Evolutionary conservation across 2,888 invertebrate species (phyloP).

Genomic region (Hedya salicella): DNA sequence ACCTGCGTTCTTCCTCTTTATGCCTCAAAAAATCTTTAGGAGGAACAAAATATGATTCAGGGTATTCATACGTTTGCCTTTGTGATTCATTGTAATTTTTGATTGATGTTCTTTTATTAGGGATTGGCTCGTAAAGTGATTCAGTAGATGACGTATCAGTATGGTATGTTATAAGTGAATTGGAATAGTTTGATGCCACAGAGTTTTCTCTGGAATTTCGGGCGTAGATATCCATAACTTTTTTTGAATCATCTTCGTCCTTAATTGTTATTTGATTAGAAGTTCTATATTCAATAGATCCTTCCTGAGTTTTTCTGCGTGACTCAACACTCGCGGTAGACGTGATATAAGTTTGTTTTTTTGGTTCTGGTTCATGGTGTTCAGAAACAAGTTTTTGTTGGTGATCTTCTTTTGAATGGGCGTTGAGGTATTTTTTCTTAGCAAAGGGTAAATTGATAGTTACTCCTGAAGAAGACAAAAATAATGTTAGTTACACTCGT

Average conservation of each 20-base stretch:
- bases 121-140: conserved; percentile 47
- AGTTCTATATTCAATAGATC: background rate
- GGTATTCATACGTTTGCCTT: conserved; percentile 46
- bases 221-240: conserved; percentile 51
- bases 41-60: conserved; percentile 56
- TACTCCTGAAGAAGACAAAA: conserved; percentile 62
- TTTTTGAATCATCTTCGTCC: conserved; percentile 44
- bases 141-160: conserved; percentile 52
- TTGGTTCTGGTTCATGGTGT: background rate
- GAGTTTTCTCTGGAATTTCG: conserved; percentile 44
- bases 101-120: conserved; percentile 44
- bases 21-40: conserved; percentile 52
- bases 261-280: conserved; percentile 3
- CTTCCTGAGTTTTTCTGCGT: conserved; percentile 5
- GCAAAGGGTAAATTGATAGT: conserved; percentile 75
- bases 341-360: background rate
- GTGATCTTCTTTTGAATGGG: conserved; percentile 47
- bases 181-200: conserved; percentile 54
- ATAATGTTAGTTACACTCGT: background rate
- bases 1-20: conserved; percentile 42
- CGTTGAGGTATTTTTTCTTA: conserved; percentile 71
- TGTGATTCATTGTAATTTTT: conserved; percentile 36
- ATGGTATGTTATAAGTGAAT: conserved; percentile 68
- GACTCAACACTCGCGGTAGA: background rate
- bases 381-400: background rate